phyloP scores from a whole-genome alignment of 2,888 invertebrate species.

The Epinotia bilunana region DNA sequence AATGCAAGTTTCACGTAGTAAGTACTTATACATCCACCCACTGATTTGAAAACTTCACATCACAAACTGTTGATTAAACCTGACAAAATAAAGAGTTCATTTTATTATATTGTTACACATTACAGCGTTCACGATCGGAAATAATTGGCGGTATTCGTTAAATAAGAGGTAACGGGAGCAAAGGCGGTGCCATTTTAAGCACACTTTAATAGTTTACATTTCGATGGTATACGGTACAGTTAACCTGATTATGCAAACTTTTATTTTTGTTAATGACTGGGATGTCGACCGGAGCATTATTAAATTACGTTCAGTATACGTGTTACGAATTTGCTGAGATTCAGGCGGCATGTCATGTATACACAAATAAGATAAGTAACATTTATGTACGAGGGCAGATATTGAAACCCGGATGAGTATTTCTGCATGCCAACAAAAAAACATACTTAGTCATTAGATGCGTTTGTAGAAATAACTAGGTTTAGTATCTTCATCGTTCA shows the following conservation, averaged over 20 bases:
- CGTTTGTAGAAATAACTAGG: too few relatives aligned
- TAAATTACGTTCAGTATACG: background rate
- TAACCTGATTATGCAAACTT: conserved; percentile 9
- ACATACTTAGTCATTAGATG: too few relatives aligned
- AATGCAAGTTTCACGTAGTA: background rate
- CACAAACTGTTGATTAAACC: conserved; percentile 16
- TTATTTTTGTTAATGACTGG: conserved; percentile 27
- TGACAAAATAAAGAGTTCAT: conserved; percentile 11
- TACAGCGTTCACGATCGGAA: conserved; percentile 10
- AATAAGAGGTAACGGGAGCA: conserved; percentile 36
- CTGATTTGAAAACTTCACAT: conserved; percentile 15
- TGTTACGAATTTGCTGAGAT: background rate
- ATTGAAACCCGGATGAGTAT: too few relatives aligned
- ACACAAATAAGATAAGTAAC: background rate
- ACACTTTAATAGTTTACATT: conserved; percentile 26
- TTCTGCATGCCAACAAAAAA: too few relatives aligned
- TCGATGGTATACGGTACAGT: conserved; percentile 18
- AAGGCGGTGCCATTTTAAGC: conserved; percentile 17
- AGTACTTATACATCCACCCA: background rate
- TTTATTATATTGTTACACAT: conserved; percentile 23
- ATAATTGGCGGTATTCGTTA: conserved; percentile 32
- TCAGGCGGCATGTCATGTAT: too few relatives aligned
- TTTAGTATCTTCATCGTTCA: too few relatives aligned
- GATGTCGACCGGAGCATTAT: conserved; percentile 2
- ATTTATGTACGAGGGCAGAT: too few relatives aligned